Conservation (phyloP, 2,888 invertebrate species). For the Rhyacophila evoluta region DNA sequence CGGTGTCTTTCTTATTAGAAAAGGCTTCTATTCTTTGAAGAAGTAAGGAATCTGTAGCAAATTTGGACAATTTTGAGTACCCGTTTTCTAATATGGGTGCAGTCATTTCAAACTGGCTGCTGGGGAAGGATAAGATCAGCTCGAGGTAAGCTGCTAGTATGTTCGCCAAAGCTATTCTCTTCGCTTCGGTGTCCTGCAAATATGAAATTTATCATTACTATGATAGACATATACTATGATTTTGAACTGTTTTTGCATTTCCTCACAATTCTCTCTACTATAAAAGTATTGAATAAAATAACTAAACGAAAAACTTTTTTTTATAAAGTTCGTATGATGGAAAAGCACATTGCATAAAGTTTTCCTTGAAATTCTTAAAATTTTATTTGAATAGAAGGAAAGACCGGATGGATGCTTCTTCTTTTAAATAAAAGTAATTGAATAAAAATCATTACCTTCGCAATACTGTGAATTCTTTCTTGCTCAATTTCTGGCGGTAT, state of each 20-base stretch:
- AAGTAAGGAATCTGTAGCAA: constrained; percentile 66
- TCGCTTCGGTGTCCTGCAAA: constrained; percentile 85
- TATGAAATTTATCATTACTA: too few relatives aligned
- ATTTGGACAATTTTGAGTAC: constrained; percentile 65
- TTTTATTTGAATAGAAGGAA: too few relatives aligned
- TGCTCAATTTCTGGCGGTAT: constrained; percentile 87
- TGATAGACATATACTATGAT: too few relatives aligned
- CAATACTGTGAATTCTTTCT: constrained; percentile 83
- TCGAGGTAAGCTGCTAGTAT: constrained; percentile 88
- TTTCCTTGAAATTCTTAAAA: too few relatives aligned
- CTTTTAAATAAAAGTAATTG: too few relatives aligned
- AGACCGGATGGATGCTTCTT: too few relatives aligned
- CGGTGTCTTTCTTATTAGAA: constrained; percentile 67
- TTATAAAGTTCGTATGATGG: background rate
- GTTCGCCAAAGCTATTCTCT: constrained; percentile 86
- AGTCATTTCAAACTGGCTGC: constrained; percentile 70
- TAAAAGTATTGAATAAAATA: too few relatives aligned
- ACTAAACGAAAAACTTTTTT: constrained; percentile 32
- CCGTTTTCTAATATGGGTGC: constrained; percentile 66
- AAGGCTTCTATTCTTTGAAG: constrained; percentile 69
- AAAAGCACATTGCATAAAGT: too few relatives aligned
- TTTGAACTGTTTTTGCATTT: too few relatives aligned
- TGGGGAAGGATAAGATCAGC: constrained; percentile 75
- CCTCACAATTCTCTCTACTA: too few relatives aligned
- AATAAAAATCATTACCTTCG: constrained; percentile 82